Base-by-base conservation (phyloP, 2,888 invertebrate genomes). In the Acronicta psi region DNA sequence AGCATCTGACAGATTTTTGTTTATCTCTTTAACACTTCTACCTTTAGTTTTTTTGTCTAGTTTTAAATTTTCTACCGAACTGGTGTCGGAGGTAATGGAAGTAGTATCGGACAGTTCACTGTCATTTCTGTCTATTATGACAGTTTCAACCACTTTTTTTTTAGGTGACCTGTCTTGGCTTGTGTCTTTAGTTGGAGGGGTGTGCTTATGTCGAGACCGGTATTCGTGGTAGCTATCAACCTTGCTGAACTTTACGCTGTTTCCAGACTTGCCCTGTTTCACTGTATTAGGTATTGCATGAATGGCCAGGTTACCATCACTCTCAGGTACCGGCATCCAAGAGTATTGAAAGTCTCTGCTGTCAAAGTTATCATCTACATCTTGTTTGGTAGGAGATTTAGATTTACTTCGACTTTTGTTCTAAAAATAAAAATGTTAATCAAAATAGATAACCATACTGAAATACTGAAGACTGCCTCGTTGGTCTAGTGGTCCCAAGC, bases 311-410 rank as follows among this genome's bases (percentile, higher is more conserved):
- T 83, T 89, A 2, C 81, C 80, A 50, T 93, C 92, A 44, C 87
- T 80, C n/a, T 93, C 93, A 0, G 93, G 94, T 0, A 93, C 90
- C 6, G 93, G 93, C 91, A 93, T 89, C 93, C 93, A 94, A 9
- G 93, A 92, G 63, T 93, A 94, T 67, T 91, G 86, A 42, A 89
- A 85, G 59, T 91, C 87, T 53, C 78, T 80, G 18, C 59, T 72
- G 20, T 81, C 77, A 41, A 81, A 81, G 50, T 83, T 78, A 17
- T 79, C 69, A 7, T 73, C 72, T 8, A 59, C 5, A 8, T 68
- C 73, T 7, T 25, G 59, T 59, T 69, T 80, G 2, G 64, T 37
- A 38, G 88, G 86, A 9, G 87, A 85, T 64, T 79, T 83, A 2
- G 86, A 81, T 59, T 75, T 80, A 40, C 61, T 81, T 45, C 54